Conservation (phyloP, 2,888 invertebrate genomes). For the Drosophila suboccidentalis region DNA sequence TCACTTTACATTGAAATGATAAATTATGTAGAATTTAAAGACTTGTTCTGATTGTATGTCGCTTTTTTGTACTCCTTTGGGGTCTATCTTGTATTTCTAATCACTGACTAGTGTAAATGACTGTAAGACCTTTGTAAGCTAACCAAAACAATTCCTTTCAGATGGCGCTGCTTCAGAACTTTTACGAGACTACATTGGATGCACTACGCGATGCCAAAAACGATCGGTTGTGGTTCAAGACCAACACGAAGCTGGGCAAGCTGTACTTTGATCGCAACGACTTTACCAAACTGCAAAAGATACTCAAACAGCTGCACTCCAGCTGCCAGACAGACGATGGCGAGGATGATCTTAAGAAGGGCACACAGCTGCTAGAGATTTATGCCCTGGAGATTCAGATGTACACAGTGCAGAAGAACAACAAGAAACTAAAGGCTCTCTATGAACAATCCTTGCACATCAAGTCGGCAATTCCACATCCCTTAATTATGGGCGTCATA, state of each 20-base stretch:
- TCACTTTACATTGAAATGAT: no score
- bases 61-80: no score
- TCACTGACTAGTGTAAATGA: not conserved
- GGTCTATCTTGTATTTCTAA: not conserved
- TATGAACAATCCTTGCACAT: constrained; percentile 99
- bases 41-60: no score
- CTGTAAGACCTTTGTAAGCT: constrained; percentile 87
- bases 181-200: constrained; percentile 98
- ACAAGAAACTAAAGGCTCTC: constrained; percentile 97
- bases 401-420: constrained; percentile 99
- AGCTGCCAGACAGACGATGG: constrained; percentile 99
- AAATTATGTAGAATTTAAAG: no score
- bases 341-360: constrained; percentile 98
- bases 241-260: constrained; percentile 99
- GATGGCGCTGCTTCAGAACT: constrained; percentile 99
- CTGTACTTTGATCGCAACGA: constrained; percentile 98
- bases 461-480: constrained; percentile 99
- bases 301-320: constrained; percentile 97
- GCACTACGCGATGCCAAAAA: constrained; percentile 99
- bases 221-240: constrained; percentile 99
- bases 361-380: constrained; percentile 98
- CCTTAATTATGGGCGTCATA: constrained; percentile 99
- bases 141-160: constrained; percentile 79
- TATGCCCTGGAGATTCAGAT: constrained; percentile 99
- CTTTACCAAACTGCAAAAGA: constrained; percentile 97